phyloP scores from a whole-genome alignment of 2,797 vertebrate genomes.

The Adrianichthys oophorus region DNA sequence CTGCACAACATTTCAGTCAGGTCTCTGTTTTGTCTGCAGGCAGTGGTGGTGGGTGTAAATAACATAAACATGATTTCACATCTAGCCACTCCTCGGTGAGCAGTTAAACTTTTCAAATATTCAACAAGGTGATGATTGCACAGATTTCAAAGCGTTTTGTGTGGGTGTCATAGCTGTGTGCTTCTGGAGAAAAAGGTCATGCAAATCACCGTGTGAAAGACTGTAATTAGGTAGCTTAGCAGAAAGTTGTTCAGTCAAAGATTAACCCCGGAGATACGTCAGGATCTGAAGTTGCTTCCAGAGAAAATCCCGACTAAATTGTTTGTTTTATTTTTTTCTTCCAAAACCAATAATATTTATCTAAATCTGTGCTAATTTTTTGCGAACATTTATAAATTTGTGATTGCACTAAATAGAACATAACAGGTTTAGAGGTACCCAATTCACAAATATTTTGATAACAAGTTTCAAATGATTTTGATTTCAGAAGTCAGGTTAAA shows the following conservation, averaged over 20 bases:
- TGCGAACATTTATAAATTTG: too few relatives aligned
- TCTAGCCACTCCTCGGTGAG: not conserved
- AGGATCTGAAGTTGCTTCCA: too few relatives aligned
- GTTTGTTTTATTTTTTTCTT: too few relatives aligned
- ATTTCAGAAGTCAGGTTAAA: too few relatives aligned
- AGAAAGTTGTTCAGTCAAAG: not conserved
- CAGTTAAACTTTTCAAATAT: not conserved
- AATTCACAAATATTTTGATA: too few relatives aligned
- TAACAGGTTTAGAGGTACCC: too few relatives aligned
- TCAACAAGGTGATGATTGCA: constrained; percentile 1
- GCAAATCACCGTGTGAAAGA: not conserved
- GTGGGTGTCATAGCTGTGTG: not conserved
- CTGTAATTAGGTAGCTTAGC: not conserved
- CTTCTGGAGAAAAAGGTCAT: not conserved
- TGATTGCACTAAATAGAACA: too few relatives aligned
- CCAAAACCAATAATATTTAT: too few relatives aligned
- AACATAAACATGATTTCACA: constrained; percentile 15
- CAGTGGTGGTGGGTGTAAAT: constrained; percentile 15
- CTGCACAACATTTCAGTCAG: not conserved
- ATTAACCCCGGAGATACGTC: too few relatives aligned
- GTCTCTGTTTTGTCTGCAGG: constrained; percentile 6
- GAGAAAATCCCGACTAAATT: too few relatives aligned
- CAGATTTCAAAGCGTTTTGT: not conserved
- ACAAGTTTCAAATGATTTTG: too few relatives aligned
- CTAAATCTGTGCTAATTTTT: too few relatives aligned